Evolutionary conservation across 2,797 vertebrate genomes (phyloP).

Genomic region (Tiaroga cobitis): DNA sequence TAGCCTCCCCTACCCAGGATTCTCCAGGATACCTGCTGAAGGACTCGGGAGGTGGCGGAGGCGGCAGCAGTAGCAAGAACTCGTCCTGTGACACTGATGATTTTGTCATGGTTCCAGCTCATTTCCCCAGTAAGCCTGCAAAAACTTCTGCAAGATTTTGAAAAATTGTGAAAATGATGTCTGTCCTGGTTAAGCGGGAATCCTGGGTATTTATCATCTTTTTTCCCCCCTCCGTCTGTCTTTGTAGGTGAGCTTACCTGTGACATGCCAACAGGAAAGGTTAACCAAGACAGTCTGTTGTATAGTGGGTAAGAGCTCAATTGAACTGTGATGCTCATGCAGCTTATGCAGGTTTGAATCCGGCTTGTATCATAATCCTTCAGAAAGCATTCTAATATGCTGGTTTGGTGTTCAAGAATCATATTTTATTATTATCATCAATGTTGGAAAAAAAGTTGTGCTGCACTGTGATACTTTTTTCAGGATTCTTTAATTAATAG

Average conservation of each 20-base stretch:
- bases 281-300: constrained; percentile 91
- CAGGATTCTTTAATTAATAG: not conserved
- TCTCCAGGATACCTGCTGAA: constrained; percentile 85
- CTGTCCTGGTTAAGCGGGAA: not conserved
- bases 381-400: not conserved
- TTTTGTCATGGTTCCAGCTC: constrained; percentile 96
- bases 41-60: constrained; percentile 83
- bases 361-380: not conserved
- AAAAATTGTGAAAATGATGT: constrained; percentile 51
- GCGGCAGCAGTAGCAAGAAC: constrained; percentile 91
- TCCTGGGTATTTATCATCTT: constrained; percentile 26
- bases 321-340: not conserved
- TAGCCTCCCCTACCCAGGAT: constrained; percentile 87
- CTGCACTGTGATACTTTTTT: not conserved
- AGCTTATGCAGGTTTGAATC: not conserved
- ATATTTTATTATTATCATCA: not conserved
- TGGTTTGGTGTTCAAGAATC: not conserved
- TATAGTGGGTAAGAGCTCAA: constrained; percentile 88
- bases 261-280: constrained; percentile 83
- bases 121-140: constrained; percentile 81
- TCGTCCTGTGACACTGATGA: constrained; percentile 96
- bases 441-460: not conserved
- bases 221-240: constrained; percentile 10
- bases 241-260: constrained; percentile 84
- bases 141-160: too few relatives aligned